Evolutionary conservation across 2,113 vertebrate genomes (phyloP).

Genomic region (Theristicus caerulescens): DNA sequence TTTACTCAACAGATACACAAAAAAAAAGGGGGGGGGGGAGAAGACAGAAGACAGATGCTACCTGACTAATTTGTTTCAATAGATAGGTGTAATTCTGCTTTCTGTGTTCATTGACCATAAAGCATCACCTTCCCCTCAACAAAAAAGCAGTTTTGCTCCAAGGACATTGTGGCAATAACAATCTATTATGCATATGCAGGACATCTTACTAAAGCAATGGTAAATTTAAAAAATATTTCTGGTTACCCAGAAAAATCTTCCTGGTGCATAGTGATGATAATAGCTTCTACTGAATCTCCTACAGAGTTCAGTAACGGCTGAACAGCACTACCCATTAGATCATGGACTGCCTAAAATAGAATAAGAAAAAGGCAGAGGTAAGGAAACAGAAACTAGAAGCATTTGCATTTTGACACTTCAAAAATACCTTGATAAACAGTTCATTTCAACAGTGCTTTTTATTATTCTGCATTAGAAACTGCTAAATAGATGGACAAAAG

Average conservation of each 20-base stretch:
- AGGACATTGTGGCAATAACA: conserved; percentile 14
- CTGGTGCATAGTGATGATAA: conserved; percentile 96
- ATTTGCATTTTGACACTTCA: not conserved
- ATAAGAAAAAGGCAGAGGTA: conserved; percentile 30
- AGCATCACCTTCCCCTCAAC: not conserved
- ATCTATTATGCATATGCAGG: not conserved
- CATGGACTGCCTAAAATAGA: conserved; percentile 80
- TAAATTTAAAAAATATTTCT: not conserved
- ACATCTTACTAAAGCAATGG: not conserved
- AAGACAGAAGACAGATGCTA: not conserved
- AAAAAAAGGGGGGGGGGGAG: not conserved
- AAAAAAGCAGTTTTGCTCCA: not conserved
- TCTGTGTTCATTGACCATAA: not conserved
- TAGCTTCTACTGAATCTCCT: conserved; percentile 92
- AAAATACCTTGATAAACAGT: not conserved
- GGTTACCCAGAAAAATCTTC: conserved; percentile 95
- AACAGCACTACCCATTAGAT: conserved; percentile 89
- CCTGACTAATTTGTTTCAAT: not conserved
- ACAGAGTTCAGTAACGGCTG: conserved; percentile 93
- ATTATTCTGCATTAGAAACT: not conserved
- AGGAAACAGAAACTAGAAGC: conserved; percentile 7
- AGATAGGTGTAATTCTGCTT: not conserved
- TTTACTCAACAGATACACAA: not conserved
- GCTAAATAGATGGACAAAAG: not conserved
- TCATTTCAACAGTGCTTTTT: not conserved